Evolutionary conservation across 2,113 vertebrate species (phyloP).

Genomic region (Apistogramma diplotaenia): DNA sequence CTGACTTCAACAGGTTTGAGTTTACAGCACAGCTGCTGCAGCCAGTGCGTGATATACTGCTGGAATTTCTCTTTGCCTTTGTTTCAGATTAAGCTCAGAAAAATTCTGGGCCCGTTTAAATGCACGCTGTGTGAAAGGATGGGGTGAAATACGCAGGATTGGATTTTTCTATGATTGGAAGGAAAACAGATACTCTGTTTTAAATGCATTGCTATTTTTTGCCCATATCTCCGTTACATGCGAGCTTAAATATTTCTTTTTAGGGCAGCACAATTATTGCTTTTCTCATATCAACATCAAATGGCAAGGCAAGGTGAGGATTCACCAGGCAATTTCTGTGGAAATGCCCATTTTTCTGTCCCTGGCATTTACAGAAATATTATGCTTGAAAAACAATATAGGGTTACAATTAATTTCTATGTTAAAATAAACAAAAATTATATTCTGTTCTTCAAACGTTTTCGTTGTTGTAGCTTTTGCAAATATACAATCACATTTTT

Average conservation of each 20-base stretch:
- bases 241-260: neutral
- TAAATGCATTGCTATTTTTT: neutral
- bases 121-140: neutral
- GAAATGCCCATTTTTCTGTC: neutral
- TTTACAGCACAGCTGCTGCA: neutral
- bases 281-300: neutral
- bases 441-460: neutral
- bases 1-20: neutral
- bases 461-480: neutral
- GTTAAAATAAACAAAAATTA: neutral
- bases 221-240: neutral
- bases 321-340: neutral
- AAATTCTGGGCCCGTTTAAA: neutral
- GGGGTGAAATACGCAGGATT: constrained; percentile 2
- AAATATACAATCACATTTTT: neutral
- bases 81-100: constrained; percentile 17
- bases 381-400: neutral
- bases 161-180: constrained; percentile 17
- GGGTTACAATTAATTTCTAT: neutral
- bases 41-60: neutral
- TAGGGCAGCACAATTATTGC: neutral
- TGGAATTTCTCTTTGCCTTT: constrained; percentile 8
- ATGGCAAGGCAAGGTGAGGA: neutral
- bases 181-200: neutral
- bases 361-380: neutral